phyloP scores from a whole-genome alignment of 2,113 vertebrate species.

The Petaurus breviceps region DNA sequence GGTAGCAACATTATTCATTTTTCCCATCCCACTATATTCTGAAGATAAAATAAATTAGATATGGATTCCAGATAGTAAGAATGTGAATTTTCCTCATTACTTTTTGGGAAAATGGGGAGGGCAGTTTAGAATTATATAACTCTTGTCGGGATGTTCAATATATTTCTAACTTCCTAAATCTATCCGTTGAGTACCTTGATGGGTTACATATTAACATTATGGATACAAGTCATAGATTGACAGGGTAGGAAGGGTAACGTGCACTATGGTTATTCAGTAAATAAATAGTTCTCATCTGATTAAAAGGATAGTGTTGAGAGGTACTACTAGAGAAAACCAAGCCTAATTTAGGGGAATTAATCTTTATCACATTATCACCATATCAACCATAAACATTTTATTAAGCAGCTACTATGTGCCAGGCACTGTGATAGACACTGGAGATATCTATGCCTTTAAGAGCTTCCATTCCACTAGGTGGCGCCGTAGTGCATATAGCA shows the following conservation, averaged over 20 bases:
- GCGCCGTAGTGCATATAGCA: background rate
- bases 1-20: background rate
- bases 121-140: background rate
- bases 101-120: background rate
- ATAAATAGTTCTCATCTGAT: background rate
- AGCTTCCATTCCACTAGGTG: background rate
- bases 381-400: background rate
- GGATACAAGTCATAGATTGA: background rate
- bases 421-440: background rate
- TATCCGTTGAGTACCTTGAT: background rate
- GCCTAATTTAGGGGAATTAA: background rate
- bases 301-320: background rate
- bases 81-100: background rate
- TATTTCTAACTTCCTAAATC: background rate
- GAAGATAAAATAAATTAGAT: background rate
- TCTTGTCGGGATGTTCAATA: background rate
- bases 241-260: background rate
- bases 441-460: background rate
- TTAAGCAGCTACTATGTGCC: background rate
- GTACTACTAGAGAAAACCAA: background rate
- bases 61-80: background rate
- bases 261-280: background rate
- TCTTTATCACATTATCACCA: background rate
- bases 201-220: background rate
- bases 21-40: background rate